These are phyloP conservation scores for Mastomys coucha DNA, from an alignment of 2,113 vertebrate species.

Conservation along the genomic window DNA sequence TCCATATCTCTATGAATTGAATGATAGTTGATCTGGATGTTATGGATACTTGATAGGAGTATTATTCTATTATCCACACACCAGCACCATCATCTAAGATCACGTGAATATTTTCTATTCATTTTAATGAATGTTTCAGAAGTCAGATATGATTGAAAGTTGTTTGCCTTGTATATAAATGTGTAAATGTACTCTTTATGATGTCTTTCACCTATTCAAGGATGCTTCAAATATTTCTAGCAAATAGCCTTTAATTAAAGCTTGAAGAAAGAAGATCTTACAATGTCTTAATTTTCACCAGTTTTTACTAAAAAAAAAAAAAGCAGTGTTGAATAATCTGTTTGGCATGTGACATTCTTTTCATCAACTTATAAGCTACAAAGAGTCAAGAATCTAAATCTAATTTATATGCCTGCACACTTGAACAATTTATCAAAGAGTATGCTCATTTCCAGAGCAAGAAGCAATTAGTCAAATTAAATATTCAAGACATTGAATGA, in stretches of 20 bases:
- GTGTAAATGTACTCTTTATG: neutral
- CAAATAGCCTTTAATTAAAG: neutral
- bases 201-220: constrained; percentile 12
- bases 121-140: constrained; percentile 25
- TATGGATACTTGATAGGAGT: constrained; percentile 2
- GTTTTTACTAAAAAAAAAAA: constrained; percentile 58
- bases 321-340: constrained; percentile 60
- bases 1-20: constrained; percentile 26
- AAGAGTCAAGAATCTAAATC: constrained; percentile 67
- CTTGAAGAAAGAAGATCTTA: constrained; percentile 51
- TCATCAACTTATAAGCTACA: constrained; percentile 47
- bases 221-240: neutral
- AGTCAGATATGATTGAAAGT: neutral
- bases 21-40: neutral
- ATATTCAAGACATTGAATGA: constrained; percentile 78
- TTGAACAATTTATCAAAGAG: constrained; percentile 76
- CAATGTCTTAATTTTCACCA: constrained; percentile 58
- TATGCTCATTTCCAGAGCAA: constrained; percentile 77
- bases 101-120: neutral
- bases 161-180: neutral
- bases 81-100: neutral
- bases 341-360: constrained; percentile 60
- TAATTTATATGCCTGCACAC: constrained; percentile 72
- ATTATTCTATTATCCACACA: neutral
- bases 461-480: constrained; percentile 81